These are phyloP conservation scores for Lydus trimaculatus DNA, from an alignment of 2,888 invertebrate species.

Conservation along the genomic window DNA sequence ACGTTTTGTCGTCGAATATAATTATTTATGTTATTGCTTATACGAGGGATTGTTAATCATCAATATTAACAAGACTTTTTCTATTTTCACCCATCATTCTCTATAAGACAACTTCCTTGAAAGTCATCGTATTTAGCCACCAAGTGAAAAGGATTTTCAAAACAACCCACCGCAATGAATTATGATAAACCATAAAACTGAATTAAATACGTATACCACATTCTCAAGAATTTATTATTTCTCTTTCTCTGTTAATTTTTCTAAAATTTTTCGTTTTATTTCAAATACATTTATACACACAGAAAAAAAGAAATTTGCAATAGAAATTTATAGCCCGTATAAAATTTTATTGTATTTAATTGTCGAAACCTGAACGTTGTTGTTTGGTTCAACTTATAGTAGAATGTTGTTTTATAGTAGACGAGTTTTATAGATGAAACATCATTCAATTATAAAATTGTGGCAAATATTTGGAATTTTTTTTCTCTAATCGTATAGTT, in stretches of 20 bases:
- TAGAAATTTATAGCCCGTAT: slow-evolving; percentile 24
- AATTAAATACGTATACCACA: slow-evolving; percentile 22
- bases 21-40: slow-evolving; percentile 39
- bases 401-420: slow-evolving; percentile 19
- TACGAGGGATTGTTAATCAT: slow-evolving; percentile 32
- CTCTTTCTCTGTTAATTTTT: background rate
- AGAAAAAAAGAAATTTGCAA: slow-evolving; percentile 10
- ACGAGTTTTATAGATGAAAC: slow-evolving; percentile 1
- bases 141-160: slow-evolving; percentile 18
- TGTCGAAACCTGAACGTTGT: slow-evolving; percentile 17
- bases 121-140: slow-evolving; percentile 10
- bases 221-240: background rate
- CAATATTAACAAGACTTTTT: slow-evolving; percentile 23
- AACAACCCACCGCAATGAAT: slow-evolving; percentile 16
- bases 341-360: slow-evolving; percentile 27
- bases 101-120: slow-evolving; percentile 24
- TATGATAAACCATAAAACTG: slow-evolving; percentile 26
- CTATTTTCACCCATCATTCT: background rate
- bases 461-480: background rate
- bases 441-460: background rate
- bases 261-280: background rate
- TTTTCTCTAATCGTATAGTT: too few relatives aligned
- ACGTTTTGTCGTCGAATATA: slow-evolving; percentile 36
- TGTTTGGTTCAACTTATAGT: slow-evolving; percentile 12
- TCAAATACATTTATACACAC: background rate